A percentile compares a stretch with the other conserved stretches of the same genome.
These are phyloP conservation scores for Acinonyx jubatus DNA, from an alignment of 2,113 vertebrate genomes.

Conservation along the genomic window DNA sequence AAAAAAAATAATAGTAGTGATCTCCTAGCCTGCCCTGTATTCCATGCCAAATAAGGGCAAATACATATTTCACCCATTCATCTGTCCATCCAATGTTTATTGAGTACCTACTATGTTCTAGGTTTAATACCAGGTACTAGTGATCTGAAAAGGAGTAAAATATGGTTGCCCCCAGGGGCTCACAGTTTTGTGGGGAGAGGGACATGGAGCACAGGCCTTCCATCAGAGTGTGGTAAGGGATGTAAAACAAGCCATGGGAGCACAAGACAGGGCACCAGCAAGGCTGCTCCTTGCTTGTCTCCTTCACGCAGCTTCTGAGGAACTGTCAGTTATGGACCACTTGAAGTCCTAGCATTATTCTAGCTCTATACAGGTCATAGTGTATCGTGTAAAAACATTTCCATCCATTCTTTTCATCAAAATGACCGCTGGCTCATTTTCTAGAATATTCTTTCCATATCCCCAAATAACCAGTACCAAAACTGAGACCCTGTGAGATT, in stretches of 20 bases:
- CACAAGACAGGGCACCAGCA: neutral
- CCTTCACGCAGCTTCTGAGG: neutral
- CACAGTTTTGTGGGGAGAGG: neutral
- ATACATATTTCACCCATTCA: neutral
- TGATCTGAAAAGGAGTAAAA: conserved; percentile 42
- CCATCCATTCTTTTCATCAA: conserved; percentile 23
- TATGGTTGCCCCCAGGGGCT: neutral
- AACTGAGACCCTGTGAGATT: conserved; percentile 2
- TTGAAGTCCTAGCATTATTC: conserved; percentile 37
- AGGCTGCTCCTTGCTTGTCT: neutral
- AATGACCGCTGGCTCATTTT: conserved; percentile 13
- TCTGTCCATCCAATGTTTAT: neutral
- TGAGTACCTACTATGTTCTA: neutral
- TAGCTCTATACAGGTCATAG: neutral
- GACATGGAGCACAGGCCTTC: neutral
- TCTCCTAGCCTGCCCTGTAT: neutral
- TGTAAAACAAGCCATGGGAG: neutral
- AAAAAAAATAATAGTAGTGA: neutral
- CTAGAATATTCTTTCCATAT: conserved; percentile 35
- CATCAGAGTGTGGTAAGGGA: neutral
- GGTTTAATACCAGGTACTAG: neutral
- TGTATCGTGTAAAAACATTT: conserved; percentile 37
- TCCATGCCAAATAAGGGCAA: neutral
- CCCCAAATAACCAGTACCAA: neutral
- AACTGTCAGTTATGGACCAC: neutral